phyloP scores from a whole-genome alignment of 2,888 invertebrate genomes.

The Caenorhabditis virilis region DNA sequence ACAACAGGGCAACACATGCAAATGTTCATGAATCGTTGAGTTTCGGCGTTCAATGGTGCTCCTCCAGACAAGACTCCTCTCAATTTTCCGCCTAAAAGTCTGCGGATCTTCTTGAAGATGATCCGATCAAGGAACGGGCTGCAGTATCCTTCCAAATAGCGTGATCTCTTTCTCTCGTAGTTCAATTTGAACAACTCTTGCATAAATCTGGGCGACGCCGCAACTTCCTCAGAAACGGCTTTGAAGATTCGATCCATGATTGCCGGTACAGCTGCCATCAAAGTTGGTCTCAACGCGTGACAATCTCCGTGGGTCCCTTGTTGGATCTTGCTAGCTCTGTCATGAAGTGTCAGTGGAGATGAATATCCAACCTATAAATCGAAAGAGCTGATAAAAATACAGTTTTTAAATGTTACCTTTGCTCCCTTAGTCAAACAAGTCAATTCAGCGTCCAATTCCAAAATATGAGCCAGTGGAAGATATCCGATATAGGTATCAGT shows the following conservation, averaged over 20 bases:
- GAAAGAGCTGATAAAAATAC: too few relatives aligned
- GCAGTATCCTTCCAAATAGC: constrained; percentile 76
- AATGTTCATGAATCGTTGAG: constrained; percentile 87
- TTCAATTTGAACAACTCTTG: constrained; percentile 88
- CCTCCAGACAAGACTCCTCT: constrained; percentile 83
- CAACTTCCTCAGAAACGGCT: constrained; percentile 89
- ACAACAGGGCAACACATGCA: constrained; percentile 84
- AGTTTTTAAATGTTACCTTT: too few relatives aligned
- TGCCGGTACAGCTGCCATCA: constrained; percentile 93
- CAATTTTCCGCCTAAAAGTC: constrained; percentile 84
- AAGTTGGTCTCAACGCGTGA: constrained; percentile 85
- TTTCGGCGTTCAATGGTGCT: constrained; percentile 90
- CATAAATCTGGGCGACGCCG: constrained; percentile 54
- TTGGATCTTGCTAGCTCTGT: constrained; percentile 85
- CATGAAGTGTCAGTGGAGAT: constrained; percentile 81
- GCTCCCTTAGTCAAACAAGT: constrained; percentile 43
- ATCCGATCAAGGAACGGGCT: constrained; percentile 73
- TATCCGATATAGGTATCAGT: constrained; percentile 87
- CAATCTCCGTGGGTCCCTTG: constrained; percentile 92
- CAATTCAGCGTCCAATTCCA: constrained; percentile 83
- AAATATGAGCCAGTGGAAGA: constrained; percentile 92
- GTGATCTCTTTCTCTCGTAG: constrained; percentile 86
- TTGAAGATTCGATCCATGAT: constrained; percentile 96
- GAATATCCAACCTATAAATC: constrained; percentile 91
- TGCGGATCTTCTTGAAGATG: constrained; percentile 76